Evolutionary conservation across 1,140 invertebrate genomes (phyloP).

Genomic region (Lepidurus packardi): DNA sequence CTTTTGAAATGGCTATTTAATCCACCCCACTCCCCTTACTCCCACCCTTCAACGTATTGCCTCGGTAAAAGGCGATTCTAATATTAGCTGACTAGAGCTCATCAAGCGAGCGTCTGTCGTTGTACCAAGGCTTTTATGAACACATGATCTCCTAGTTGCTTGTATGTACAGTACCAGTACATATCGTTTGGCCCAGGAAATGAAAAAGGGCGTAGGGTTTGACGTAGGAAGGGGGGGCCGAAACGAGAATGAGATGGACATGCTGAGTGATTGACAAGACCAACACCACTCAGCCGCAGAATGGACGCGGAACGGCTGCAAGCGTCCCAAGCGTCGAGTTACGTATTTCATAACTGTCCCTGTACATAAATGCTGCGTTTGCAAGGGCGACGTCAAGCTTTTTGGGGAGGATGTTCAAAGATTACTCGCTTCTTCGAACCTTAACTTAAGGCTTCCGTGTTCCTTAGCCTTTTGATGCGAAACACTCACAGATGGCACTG

Average conservation of each 20-base stretch:
- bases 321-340: not conserved
- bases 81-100: not conserved
- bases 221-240: not conserved
- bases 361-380: not conserved
- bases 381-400: not conserved
- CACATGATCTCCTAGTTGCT: constrained; percentile 1
- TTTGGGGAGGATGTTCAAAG: too few relatives aligned
- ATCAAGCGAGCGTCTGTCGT: constrained; percentile 7
- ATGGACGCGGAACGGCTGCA: not conserved
- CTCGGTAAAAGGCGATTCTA: not conserved
- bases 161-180: not conserved
- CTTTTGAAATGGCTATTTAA: not conserved
- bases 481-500: too few relatives aligned
- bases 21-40: not conserved
- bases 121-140: not conserved
- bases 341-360: constrained; percentile 5
- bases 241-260: not conserved
- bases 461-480: too few relatives aligned
- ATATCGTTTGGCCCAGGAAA: not conserved
- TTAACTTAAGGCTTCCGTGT: too few relatives aligned
- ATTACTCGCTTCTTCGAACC: too few relatives aligned
- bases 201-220: constrained; percentile 4
- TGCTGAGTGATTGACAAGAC: not conserved
- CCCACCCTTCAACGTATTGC: not conserved
- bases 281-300: not conserved